Base-by-base conservation (phyloP, 1,140 invertebrate genomes). In the Eueides isabella region DNA sequence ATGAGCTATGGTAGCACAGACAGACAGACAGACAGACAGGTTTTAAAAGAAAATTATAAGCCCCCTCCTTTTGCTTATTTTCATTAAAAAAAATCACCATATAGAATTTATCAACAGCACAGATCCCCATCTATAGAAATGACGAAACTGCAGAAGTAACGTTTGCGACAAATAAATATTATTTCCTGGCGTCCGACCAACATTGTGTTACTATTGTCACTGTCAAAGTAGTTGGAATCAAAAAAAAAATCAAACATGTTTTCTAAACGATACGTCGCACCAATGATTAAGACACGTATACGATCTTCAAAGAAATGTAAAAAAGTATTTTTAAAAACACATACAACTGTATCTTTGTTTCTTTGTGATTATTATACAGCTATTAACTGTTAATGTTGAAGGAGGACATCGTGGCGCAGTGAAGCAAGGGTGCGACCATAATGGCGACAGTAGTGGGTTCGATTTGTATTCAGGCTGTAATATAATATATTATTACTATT, bases 161-260 rank as follows among this genome's bases (percentile, higher is more conserved):
- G 31, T 67, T 67, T 67, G 23, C 28, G 23, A 48, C 16, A 67
- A 44, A 67, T 68, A 68, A 55, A 68, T 29, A 61, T 44, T 61
- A n/a, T 19, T 7, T 68, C 12, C 55, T 68, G 48, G 67, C 67
- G 31, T 26, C 26, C 41, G 28, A 61, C 44, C 44, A 68, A 61
- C 12, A 6, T 5, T 26, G 55, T 68, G 67, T 68, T 14, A 5
- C 67, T 7, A 61, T 35, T 68, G 38, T 67, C 16, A 67, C 38
- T 23, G 41, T 31, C 66, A 48, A 67, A 67, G 28, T 44, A 28
- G 35, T 62, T 62, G 14, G 30, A 28, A 62, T 62, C 61, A 62
- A 62, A 44, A 19, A 62, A 14, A 63, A 63, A 62, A 38, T 23
- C 28, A 23, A 28, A 28, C 30, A 5, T 38, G 48, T 55, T 55